These are phyloP conservation scores for Sphaerophoria taeniata DNA, from an alignment of 2,888 invertebrate species.

Conservation along the genomic window DNA sequence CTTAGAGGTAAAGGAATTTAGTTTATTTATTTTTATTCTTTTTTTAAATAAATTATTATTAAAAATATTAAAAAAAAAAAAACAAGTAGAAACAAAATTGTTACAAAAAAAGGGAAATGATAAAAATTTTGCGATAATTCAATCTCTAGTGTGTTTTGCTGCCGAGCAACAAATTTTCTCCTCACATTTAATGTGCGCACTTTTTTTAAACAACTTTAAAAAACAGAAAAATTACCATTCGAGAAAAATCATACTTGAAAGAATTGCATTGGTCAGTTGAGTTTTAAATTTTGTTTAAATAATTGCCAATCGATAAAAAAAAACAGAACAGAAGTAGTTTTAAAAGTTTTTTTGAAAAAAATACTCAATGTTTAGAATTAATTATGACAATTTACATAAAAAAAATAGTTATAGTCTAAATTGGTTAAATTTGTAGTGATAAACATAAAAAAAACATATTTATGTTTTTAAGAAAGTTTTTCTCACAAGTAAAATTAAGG, in stretches of 20 bases:
- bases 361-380: conserved; percentile 71
- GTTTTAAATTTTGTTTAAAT: conserved; percentile 38
- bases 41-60: conserved; percentile 4
- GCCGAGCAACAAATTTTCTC: conserved; percentile 46
- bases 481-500: conserved; percentile 41
- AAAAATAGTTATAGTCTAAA: conserved; percentile 43
- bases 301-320: conserved; percentile 37
- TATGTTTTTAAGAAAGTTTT: conserved; percentile 42
- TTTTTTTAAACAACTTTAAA: conserved; percentile 26
- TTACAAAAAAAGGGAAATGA: conserved; percentile 29
- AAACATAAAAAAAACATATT: conserved; percentile 26
- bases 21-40: conserved; percentile 51
- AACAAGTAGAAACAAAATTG: conserved; percentile 41
- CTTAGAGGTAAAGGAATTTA: conserved; percentile 74
- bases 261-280: conserved; percentile 36
- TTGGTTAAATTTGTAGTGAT: conserved; percentile 70
- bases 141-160: conserved; percentile 68
- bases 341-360: conserved; percentile 27
- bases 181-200: conserved; percentile 58
- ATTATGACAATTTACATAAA: conserved; percentile 13
- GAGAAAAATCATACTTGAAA: conserved; percentile 14
- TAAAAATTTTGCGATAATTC: conserved; percentile 60
- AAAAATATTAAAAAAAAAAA: neutral
- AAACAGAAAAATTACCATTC: conserved; percentile 1
- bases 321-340: conserved; percentile 29